Evolutionary conservation across 2,888 invertebrate species (phyloP), one percentile per base, ranked within the genome.

Genomic region (Caenorhabditis angaria): DNA sequence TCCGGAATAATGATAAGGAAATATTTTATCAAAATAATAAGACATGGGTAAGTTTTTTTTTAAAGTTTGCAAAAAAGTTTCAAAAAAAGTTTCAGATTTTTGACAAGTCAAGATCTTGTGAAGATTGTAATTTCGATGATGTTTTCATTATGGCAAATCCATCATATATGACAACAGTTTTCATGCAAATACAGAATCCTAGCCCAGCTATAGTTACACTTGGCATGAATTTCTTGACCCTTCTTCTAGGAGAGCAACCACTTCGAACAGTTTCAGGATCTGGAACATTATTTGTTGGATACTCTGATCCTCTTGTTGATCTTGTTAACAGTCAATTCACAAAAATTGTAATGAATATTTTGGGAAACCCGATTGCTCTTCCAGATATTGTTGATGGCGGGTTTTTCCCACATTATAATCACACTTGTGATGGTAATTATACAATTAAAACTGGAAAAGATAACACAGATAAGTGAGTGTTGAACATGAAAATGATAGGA

Each of bases 401-500:
- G 1, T 83, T 77, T 57, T 83, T 83, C 63, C 79, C 83, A 12
- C 27, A 82, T 78, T 82, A 82, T 58, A 82, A 77, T 65, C 76
- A 80, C 51, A 80, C 78, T 0, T 66, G 68, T 53, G 82, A 82
- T 64, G 82, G 80, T 61, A 68, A 75, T 53, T 82, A 80, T 55
- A 66, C 71, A 29, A 48, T 78, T 24, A 51, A 72, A 57, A 81
- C 80, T n/a, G 82, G 82, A 59, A 78, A 78, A 59, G 80, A 77
- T 29, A 77, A 81, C 32, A 64, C 57, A 22, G 60, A 76, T 47
- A 75, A 80, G 69, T 78, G 58, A 50, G 67, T 14, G 28, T 29
- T 1, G 29, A 47, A 25, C 28, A 62, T 50, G 20, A 51, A 51
- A 51, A 10, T 51, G 10, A 1, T 25, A 48, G 20, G 53, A 22